phyloP scores from a whole-genome alignment of 2,888 invertebrate genomes.

The Ecliptopera silaceata region DNA sequence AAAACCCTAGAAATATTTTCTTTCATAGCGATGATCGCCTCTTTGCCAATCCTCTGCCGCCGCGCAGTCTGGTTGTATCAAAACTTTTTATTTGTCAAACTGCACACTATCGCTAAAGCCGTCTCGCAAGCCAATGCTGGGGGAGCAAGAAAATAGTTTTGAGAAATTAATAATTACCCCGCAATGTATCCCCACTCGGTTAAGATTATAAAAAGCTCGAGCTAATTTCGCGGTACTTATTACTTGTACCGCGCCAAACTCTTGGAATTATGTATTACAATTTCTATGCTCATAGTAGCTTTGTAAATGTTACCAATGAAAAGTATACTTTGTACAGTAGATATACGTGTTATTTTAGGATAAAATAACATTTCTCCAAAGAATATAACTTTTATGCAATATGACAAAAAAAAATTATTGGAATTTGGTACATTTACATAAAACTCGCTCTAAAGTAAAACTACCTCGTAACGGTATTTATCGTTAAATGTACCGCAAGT shows the following conservation, averaged over 20 bases:
- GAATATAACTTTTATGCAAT: constrained; percentile 9
- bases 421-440: background rate
- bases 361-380: background rate
- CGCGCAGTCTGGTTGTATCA: background rate
- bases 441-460: background rate
- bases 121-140: constrained; percentile 18
- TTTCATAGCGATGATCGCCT: background rate
- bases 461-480: no score
- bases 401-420: background rate
- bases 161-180: constrained; percentile 40
- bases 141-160: constrained; percentile 34
- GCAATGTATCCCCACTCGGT: constrained; percentile 34
- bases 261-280: constrained; percentile 47
- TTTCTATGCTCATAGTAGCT: constrained; percentile 30
- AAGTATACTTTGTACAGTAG: constrained; percentile 11
- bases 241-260: constrained; percentile 32
- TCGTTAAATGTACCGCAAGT: no score
- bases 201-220: constrained; percentile 27
- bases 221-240: constrained; percentile 43
- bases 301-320: background rate
- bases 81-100: constrained; percentile 7
- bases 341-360: constrained; percentile 12
- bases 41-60: no score
- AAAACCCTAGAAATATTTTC: background rate
- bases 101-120: constrained; percentile 11